Base-by-base conservation (phyloP, 37 sponge, comb jelly and placozoan species). In the Hormiphora californensis region DNA sequence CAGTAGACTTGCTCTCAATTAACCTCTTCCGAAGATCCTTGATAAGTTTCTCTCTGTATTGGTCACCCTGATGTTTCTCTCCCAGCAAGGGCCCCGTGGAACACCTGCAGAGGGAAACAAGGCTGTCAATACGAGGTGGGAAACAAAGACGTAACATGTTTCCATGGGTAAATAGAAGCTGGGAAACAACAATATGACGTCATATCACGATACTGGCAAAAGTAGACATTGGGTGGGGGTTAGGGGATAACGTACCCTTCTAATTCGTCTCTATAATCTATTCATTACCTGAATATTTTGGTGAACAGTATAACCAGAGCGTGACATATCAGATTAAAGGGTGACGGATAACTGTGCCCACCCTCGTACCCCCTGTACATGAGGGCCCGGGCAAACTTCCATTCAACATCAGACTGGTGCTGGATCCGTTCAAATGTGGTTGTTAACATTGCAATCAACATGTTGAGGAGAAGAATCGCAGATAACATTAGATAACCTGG, bases 391-490 rank as follows among this genome's bases (percentile, higher is more conserved):
- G 81, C 81, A 36, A 73, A 73, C 81, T 73, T 73, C 81, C 81
- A 73, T 17, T 73, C 81, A 1, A 73, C 81, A 40, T 73, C 81
- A 22, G 81, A 73, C 81, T 73, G 81, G 46, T 73, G 81, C 27
- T 73, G 81, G 12, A 73, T 73, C 21, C 81, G 81, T 28, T 73
- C 81, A n/a, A 73, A 73, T 2, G 81, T 73, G 81, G 81, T 73
- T 1, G 81, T 73, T 9, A 73, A 19, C 81, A 73, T 73, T 43
- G 81, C 81, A 17, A 73, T 73, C 44, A 73, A 46, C 81, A 73
- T 73, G 81, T 73, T 73, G 81, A 73, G 81, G 41, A 73, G 81
- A 7, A 73, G 46, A 1, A 73, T 46, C 1, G 81, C 81, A 73
- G 46, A 43, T 46, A 73, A 43, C 44, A 73, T n/a, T 11, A 73